Conservation (phyloP, 1,140 invertebrate species). For the Drosophila auraria region DNA sequence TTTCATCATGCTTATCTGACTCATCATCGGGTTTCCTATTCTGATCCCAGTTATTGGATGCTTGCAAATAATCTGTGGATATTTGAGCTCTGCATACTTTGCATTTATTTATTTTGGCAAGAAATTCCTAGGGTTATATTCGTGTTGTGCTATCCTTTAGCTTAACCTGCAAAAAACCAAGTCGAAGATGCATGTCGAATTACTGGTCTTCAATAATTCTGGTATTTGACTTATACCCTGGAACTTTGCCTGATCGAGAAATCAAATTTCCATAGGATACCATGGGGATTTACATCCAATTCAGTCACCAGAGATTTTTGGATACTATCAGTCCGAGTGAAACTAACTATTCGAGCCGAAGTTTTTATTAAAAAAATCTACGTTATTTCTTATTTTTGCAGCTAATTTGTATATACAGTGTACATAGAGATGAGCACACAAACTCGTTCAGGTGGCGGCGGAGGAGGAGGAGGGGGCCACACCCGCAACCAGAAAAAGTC, state of each 20-base stretch:
- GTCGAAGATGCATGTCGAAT: too few relatives aligned
- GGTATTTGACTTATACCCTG: too few relatives aligned
- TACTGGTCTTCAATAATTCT: too few relatives aligned
- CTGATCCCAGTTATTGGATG: too few relatives aligned
- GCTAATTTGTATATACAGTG: constrained; percentile 86
- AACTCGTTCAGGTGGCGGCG: constrained; percentile 81
- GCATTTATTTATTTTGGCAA: neutral
- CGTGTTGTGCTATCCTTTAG: too few relatives aligned
- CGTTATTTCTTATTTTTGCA: constrained; percentile 29
- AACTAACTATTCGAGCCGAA: neutral
- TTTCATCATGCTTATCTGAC: neutral
- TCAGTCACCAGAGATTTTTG: constrained; percentile 10
- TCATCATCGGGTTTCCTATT: neutral
- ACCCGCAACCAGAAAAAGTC: constrained; percentile 83
- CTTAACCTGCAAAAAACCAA: neutral
- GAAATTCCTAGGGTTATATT: too few relatives aligned
- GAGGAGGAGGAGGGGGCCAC: constrained; percentile 63
- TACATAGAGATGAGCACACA: constrained; percentile 85
- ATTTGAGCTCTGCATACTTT: neutral
- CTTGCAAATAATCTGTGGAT: neutral
- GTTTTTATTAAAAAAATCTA: constrained; percentile 5
- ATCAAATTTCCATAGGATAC: neutral
- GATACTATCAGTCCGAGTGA: constrained; percentile 9
- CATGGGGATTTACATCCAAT: neutral
- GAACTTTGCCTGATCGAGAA: too few relatives aligned